These are phyloP conservation scores for Anguilla obscura DNA, from an alignment of 2,797 vertebrate species.

Conservation along the genomic window DNA sequence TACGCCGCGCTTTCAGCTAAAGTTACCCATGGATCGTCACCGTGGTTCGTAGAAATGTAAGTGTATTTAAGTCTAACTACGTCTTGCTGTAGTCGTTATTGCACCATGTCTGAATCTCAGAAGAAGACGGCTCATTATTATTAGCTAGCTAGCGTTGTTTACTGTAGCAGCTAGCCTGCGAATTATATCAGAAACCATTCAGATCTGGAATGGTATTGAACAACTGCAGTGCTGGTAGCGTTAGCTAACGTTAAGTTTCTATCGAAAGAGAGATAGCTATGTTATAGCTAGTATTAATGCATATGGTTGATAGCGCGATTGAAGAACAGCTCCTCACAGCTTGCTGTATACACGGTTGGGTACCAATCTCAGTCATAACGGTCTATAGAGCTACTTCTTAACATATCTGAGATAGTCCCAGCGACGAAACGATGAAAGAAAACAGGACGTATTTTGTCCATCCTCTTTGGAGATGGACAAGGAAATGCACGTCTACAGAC, in stretches of 20 bases:
- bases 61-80: background rate
- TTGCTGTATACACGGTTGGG: too few relatives aligned
- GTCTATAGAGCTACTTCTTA: background rate
- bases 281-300: background rate
- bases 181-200: background rate
- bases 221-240: background rate
- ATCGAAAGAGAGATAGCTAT: too few relatives aligned
- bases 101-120: background rate
- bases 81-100: background rate
- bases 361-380: too few relatives aligned
- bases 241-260: too few relatives aligned
- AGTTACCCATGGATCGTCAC: background rate
- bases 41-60: background rate
- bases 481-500: background rate
- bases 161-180: background rate
- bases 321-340: too few relatives aligned
- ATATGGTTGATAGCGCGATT: background rate
- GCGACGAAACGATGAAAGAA: background rate
- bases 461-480: background rate
- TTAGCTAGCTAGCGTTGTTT: background rate
- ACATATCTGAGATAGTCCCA: background rate
- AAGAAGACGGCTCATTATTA: background rate
- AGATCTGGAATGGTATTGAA: background rate
- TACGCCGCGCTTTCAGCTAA: background rate
- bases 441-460: background rate